Percentiles rank a stretch among this genome's conserved stretches.
phyloP scores from a whole-genome alignment of 2,113 vertebrate genomes.

The Crypturellus undulatus region DNA sequence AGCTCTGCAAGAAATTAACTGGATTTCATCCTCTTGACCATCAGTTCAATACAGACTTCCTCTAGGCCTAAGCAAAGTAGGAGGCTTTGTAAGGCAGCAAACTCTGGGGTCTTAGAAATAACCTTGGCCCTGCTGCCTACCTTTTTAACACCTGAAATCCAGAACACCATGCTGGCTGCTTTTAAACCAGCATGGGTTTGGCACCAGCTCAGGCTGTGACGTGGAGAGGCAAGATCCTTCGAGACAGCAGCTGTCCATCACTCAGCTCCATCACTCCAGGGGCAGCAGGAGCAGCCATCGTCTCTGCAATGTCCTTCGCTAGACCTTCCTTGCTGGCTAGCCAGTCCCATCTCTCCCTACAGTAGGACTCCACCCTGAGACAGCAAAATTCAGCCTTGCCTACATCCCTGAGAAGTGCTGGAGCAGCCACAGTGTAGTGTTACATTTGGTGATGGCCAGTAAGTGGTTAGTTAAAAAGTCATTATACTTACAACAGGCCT shows the following conservation, averaged over 20 bases:
- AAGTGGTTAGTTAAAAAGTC: not conserved
- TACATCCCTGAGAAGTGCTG: not conserved
- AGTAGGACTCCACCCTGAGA: not conserved
- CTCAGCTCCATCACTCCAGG: not conserved
- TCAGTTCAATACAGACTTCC: not conserved
- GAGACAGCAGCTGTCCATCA: not conserved
- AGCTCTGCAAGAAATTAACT: not conserved
- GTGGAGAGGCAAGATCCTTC: not conserved
- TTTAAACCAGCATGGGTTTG: not conserved
- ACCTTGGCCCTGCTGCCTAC: not conserved
- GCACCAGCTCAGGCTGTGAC: not conserved
- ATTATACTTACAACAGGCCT: not conserved
- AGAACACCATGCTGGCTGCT: not conserved
- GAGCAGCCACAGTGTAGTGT: not conserved
- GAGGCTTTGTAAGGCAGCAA: not conserved
- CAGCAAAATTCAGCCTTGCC: not conserved
- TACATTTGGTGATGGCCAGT: not conserved
- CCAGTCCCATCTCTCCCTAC: not conserved
- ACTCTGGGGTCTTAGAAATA: not conserved
- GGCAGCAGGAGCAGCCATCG: not conserved
- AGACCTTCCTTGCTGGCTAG: not conserved
- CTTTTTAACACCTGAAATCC: not conserved
- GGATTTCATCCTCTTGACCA: not conserved
- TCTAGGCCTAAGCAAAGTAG: not conserved
- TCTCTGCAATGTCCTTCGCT: not conserved